A percentile compares a stretch with the other conserved stretches of the same genome.
These are phyloP conservation scores for Oppia nitens DNA, from an alignment of 1,140 invertebrate genomes.

Conservation along the genomic window DNA sequence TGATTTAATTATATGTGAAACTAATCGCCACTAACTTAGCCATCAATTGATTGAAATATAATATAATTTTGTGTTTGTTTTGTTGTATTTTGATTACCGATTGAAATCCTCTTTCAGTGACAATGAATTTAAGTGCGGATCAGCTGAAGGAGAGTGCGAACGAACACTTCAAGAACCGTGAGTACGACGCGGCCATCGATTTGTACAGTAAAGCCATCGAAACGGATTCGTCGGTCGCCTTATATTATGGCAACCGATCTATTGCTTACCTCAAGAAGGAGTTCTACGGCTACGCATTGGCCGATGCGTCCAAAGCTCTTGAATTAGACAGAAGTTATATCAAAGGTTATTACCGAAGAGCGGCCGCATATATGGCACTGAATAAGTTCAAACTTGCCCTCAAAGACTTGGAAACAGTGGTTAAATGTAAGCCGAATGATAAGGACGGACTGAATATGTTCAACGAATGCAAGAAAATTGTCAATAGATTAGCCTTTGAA, in stretches of 20 bases:
- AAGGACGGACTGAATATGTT: conserved; percentile 86
- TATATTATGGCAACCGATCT: conserved; percentile 84
- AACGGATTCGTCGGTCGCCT: conserved; percentile 62
- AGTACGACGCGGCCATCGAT: conserved; percentile 55
- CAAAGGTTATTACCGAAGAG: conserved; percentile 80
- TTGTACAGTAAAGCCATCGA: conserved; percentile 68
- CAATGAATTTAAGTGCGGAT: conserved; percentile 40
- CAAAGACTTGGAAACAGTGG: conserved; percentile 89
- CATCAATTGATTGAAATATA: too few species aligned
- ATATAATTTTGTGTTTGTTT: too few species aligned
- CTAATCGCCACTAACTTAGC: too few species aligned
- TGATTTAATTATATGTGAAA: too few species aligned
- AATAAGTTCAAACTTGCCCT: conserved; percentile 93
- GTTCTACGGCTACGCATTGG: conserved; percentile 57
- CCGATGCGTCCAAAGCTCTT: conserved; percentile 73
- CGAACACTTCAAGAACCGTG: conserved; percentile 58
- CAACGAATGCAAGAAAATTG: conserved; percentile 87
- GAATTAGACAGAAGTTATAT: conserved; percentile 72
- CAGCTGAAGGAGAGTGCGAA: conserved; percentile 66
- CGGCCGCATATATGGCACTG: conserved; percentile 87
- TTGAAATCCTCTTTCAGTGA: too few species aligned
- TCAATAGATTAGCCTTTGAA: conserved; percentile 84
- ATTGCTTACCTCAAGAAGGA: conserved; percentile 72
- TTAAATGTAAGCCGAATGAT: conserved; percentile 74
- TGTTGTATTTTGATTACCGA: too few species aligned